Conservation (phyloP, 2,888 invertebrate species). For the Eudasyphora cyanicolor region DNA sequence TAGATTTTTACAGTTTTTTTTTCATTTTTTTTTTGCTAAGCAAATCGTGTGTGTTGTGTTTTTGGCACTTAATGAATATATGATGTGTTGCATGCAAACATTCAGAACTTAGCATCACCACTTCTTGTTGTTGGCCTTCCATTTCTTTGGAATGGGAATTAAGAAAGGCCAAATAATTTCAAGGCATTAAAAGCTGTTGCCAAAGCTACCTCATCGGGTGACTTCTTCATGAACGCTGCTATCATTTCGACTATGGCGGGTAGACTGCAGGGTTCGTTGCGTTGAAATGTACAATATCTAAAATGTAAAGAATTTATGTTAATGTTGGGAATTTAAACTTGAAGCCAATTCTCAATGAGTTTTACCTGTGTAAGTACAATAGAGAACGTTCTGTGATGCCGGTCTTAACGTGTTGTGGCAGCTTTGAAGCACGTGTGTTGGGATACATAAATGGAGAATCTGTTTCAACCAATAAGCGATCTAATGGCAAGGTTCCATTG, state of each 20-base stretch:
- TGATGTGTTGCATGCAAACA: constrained; percentile 19
- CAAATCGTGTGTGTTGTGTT: constrained; percentile 44
- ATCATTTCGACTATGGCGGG: constrained; percentile 96
- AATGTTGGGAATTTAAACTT: too few relatives aligned
- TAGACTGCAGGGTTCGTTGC: constrained; percentile 97
- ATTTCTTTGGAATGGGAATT: constrained; percentile 75
- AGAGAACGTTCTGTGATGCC: constrained; percentile 90
- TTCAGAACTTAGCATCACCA: constrained; percentile 56
- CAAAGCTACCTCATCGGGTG: constrained; percentile 93
- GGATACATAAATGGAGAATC: constrained; percentile 98
- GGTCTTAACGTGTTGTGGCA: constrained; percentile 93
- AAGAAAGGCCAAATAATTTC: constrained; percentile 92
- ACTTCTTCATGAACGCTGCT: constrained; percentile 93
- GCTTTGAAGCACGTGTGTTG: constrained; percentile 94
- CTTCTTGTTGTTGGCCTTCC: constrained; percentile 21
- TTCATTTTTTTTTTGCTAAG: constrained; percentile 42
- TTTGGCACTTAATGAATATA: constrained; percentile 52
- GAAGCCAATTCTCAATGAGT: not conserved
- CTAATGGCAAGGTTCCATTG: constrained; percentile 90
- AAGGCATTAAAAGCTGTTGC: constrained; percentile 95
- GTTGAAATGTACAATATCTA: constrained; percentile 95
- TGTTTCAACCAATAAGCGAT: constrained; percentile 92
- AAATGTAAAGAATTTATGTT: not conserved
- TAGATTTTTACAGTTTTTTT: constrained; percentile 34
- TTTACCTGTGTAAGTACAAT: constrained; percentile 79